phyloP scores from a whole-genome alignment of 2,797 vertebrate species.

The Onychomys arenicola region DNA sequence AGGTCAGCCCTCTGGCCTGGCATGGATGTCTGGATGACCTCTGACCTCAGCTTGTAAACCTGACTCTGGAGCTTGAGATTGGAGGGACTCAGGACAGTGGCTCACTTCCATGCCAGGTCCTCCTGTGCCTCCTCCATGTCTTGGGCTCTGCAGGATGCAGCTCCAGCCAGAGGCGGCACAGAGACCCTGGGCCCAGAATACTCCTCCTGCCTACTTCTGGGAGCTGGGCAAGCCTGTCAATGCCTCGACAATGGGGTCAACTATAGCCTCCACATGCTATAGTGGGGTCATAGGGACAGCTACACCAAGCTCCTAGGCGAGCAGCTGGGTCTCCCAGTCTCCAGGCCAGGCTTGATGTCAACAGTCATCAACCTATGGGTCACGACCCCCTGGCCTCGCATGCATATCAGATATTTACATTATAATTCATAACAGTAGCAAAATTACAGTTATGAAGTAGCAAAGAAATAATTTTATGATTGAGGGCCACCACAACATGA shows the following conservation, averaged over 20 bases:
- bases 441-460: background rate
- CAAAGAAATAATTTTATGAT: background rate
- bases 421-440: background rate
- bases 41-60: conserved; percentile 81
- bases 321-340: background rate
- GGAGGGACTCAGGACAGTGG: fast-evolving
- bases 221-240: too few species aligned
- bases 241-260: fast-evolving
- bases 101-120: fast-evolving
- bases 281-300: fast-evolving
- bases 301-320: fast-evolving
- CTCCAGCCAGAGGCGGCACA: background rate
- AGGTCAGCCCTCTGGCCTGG: conserved; percentile 81
- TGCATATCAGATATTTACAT: background rate
- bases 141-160: background rate
- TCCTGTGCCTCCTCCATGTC: background rate
- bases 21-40: conserved; percentile 82
- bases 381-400: background rate
- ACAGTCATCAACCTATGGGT: background rate
- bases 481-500: background rate
- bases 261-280: background rate
- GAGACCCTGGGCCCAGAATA: background rate
- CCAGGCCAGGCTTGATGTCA: background rate
- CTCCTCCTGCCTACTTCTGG: too few species aligned
- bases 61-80: background rate